Conservation (phyloP, 2,797 vertebrate genomes). For the Glossophaga mutica region DNA sequence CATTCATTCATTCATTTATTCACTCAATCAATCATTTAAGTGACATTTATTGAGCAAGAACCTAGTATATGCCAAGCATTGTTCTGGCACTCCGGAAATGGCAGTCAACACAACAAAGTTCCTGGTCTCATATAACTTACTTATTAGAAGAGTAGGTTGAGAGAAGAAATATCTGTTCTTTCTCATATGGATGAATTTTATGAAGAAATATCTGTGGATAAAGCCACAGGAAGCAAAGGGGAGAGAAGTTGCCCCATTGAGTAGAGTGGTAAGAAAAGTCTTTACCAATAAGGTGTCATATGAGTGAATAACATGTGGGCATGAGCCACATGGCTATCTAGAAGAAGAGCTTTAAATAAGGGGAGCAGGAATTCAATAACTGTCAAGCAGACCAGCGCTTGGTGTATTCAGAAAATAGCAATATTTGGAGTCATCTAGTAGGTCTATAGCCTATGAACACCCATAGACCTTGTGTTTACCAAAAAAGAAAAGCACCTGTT, state of each 20-base stretch:
- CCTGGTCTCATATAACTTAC: not conserved
- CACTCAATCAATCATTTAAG: not conserved
- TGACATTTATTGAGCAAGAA: not conserved
- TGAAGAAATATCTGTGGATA: not conserved
- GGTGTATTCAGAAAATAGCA: not conserved
- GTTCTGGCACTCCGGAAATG: not conserved
- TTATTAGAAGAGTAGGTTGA: not conserved
- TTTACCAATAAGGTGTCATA: not conserved
- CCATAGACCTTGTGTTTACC: not conserved
- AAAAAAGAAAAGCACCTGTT: not conserved
- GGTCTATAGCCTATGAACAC: not conserved
- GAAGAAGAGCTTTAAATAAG: not conserved
- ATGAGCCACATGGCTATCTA: not conserved
- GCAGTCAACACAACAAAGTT: not conserved
- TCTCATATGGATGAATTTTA: not conserved
- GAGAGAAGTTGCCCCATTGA: not conserved
- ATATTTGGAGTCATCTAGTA: not conserved
- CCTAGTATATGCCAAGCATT: not conserved
- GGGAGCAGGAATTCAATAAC: not conserved
- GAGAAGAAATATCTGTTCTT: not conserved
- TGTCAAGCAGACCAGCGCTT: not conserved
- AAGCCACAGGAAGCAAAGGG: not conserved
- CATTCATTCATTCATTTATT: not conserved
- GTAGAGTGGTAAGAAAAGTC: not conserved
- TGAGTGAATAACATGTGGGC: not conserved